Percentiles rank a stretch among this genome's conserved stretches.
phyloP scores from a whole-genome alignment of 2,113 vertebrate genomes.

The Erythrolamprus reginae region DNA sequence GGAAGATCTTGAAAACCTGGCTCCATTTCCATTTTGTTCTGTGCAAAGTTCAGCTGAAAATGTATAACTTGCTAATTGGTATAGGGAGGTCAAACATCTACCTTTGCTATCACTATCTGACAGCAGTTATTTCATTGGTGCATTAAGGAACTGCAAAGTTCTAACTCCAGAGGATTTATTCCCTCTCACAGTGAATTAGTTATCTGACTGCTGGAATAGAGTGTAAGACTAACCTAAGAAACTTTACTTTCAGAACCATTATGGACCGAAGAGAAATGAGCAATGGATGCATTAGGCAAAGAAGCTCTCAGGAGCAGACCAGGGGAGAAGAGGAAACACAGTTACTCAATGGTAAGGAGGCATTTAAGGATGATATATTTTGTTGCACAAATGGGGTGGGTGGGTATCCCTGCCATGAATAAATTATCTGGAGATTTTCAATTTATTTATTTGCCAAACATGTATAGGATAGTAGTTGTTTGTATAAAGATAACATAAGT shows the following conservation, averaged over 20 bases:
- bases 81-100: background rate
- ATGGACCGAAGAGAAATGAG: conserved; percentile 23
- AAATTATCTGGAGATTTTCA: background rate
- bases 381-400: background rate
- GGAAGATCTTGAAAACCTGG: background rate
- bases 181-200: background rate
- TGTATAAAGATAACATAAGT: too few relatives aligned
- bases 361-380: background rate
- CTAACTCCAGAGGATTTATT: background rate
- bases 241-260: background rate
- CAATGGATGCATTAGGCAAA: conserved; percentile 49
- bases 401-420: background rate
- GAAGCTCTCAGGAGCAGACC: conserved; percentile 33
- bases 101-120: background rate
- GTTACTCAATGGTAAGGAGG: background rate
- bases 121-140: background rate
- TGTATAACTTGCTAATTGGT: background rate
- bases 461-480: too few relatives aligned
- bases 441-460: too few relatives aligned
- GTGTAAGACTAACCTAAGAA: background rate
- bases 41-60: background rate
- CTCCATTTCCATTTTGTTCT: background rate
- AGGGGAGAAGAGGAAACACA: conserved; percentile 53
- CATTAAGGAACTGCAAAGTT: background rate
- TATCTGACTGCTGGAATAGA: background rate